phyloP scores from a whole-genome alignment of 2,113 vertebrate species.

The Phycodurus eques region DNA sequence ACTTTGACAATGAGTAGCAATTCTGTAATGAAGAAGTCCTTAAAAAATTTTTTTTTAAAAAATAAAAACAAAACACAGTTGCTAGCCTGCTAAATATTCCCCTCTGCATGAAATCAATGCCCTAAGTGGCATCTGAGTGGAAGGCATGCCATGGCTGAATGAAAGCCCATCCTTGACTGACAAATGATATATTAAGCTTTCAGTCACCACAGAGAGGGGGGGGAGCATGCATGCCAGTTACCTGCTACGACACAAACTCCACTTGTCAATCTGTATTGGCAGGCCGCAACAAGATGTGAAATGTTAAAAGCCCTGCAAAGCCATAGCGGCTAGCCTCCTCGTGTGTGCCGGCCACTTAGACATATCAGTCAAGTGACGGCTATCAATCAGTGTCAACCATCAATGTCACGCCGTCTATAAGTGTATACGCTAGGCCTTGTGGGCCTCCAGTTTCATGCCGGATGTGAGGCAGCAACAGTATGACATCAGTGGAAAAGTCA shows the following conservation, averaged over 20 bases:
- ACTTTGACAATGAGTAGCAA: slow-evolving; percentile 2
- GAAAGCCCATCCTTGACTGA: slow-evolving; percentile 77
- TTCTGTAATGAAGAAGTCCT: slow-evolving; percentile 32
- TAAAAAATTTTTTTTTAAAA: not conserved
- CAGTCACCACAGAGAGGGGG: slow-evolving; percentile 64
- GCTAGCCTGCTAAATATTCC: slow-evolving; percentile 40
- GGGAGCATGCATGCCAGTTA: slow-evolving; percentile 75
- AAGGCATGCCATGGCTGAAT: slow-evolving; percentile 72
- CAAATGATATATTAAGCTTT: slow-evolving; percentile 81
- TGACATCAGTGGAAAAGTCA: slow-evolving; percentile 59
- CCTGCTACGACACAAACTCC: slow-evolving; percentile 71
- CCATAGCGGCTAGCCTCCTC: slow-evolving; percentile 64
- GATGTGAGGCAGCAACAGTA: slow-evolving; percentile 48
- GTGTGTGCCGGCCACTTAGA: slow-evolving; percentile 65
- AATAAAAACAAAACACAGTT: slow-evolving; percentile 13
- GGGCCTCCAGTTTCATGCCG: slow-evolving; percentile 55
- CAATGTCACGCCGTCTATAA: slow-evolving; percentile 72
- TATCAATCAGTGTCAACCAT: slow-evolving; percentile 70
- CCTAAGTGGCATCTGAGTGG: slow-evolving; percentile 61
- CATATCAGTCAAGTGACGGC: slow-evolving; percentile 63
- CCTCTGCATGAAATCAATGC: slow-evolving; percentile 65
- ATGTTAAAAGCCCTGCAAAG: slow-evolving; percentile 70
- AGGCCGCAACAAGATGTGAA: slow-evolving; percentile 77
- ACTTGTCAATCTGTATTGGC: slow-evolving; percentile 75
- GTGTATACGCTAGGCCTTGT: slow-evolving; percentile 66